Percentiles rank a stretch among this genome's conserved stretches.
These are phyloP conservation scores for Pan troglodytes DNA, from an alignment of 2,113 vertebrate species.

Conservation along the genomic window NHGRI_mPanTro3-v2.1_pri NC_072411.2:137348501-137349000, in stretches of 20 bases:
- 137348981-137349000: background rate
- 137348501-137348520: background rate
- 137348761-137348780: background rate
- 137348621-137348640: background rate
- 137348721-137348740: background rate
- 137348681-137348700: fast-evolving
- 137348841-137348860: background rate
- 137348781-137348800: background rate
- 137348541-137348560: background rate
- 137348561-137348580: background rate
- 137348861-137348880: background rate
- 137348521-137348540: background rate
- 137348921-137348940: background rate
- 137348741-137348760: background rate
- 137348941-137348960: background rate
- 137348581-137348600: background rate
- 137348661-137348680: background rate
- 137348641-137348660: too few relatives aligned
- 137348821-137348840: background rate
- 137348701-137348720: background rate
- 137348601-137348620: background rate
- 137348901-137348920: background rate
- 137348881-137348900: background rate
- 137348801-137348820: background rate
- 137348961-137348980: background rate